Evolutionary conservation across 2,888 invertebrate species (phyloP).

Genomic region (Epistrophella euchroma): DNA sequence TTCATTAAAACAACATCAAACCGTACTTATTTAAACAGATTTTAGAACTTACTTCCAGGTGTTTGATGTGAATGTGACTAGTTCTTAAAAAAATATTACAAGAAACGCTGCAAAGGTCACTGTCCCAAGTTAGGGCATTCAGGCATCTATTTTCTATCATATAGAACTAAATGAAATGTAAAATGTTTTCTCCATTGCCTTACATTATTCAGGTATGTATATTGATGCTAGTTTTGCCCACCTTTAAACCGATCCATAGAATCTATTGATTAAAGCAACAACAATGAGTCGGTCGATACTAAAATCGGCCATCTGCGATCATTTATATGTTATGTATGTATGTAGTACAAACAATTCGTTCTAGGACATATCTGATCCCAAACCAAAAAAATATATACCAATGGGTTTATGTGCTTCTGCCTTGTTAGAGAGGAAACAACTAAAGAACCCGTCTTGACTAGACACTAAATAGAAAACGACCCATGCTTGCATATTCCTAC

Average conservation of each 20-base stretch:
- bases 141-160: neutral
- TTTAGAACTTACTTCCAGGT: neutral
- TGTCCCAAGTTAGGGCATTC: neutral
- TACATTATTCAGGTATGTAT: neutral
- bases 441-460: slow-evolving; percentile 49
- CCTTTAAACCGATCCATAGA: neutral
- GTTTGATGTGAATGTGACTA: neutral
- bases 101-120: neutral
- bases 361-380: neutral
- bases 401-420: neutral
- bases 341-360: neutral
- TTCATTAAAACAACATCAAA: neutral
- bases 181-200: neutral
- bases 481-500: slow-evolving; percentile 8
- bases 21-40: neutral
- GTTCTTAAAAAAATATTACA: no score
- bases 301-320: slow-evolving; percentile 63
- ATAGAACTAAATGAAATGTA: neutral
- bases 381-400: neutral
- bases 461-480: slow-evolving; percentile 41
- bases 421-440: slow-evolving; percentile 23
- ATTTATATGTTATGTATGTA: neutral
- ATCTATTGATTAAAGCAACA: slow-evolving; percentile 8
- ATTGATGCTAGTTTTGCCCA: neutral
- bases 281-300: slow-evolving; percentile 35